Evolutionary conservation across 1,140 invertebrate genomes (phyloP).

Genomic region (Galleria mellonella): DNA sequence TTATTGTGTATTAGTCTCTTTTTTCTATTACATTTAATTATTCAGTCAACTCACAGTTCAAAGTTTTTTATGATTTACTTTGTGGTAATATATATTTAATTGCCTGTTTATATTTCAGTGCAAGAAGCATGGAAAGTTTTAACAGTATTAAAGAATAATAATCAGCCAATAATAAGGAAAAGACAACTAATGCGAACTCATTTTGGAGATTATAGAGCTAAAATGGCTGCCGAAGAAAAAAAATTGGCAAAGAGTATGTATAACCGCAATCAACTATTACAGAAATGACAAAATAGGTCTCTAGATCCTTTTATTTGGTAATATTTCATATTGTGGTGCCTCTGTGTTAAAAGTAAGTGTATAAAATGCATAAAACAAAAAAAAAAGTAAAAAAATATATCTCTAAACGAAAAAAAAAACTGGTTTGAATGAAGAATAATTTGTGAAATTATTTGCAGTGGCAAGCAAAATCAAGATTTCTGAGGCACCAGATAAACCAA

Average conservation of each 20-base stretch:
- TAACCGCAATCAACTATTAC: neutral
- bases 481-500: conserved; percentile 48
- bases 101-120: conserved; percentile 55
- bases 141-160: conserved; percentile 79
- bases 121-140: conserved; percentile 78
- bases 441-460: conserved; percentile 44
- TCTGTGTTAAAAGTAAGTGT: neutral
- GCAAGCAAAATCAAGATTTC: conserved; percentile 67
- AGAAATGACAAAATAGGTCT: conserved; percentile 1
- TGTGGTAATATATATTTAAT: conserved; percentile 1
- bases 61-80: too few species aligned
- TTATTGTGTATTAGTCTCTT: too few species aligned
- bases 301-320: conserved; percentile 3
- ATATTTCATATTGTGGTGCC: neutral
- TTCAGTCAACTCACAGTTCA: too few species aligned
- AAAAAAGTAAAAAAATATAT: neutral
- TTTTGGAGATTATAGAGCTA: conserved; percentile 83
- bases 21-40: too few species aligned
- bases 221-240: conserved; percentile 84
- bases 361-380: neutral
- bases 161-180: conserved; percentile 80
- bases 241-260: conserved; percentile 71
- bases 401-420: too few species aligned
- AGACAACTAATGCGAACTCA: conserved; percentile 82
- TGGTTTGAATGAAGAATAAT: neutral